Percentiles rank a stretch among this genome's conserved stretches.
These are phyloP conservation scores for Polyommatus iphigenia DNA, from an alignment of 2,888 invertebrate genomes.

Conservation along the genomic window DNA sequence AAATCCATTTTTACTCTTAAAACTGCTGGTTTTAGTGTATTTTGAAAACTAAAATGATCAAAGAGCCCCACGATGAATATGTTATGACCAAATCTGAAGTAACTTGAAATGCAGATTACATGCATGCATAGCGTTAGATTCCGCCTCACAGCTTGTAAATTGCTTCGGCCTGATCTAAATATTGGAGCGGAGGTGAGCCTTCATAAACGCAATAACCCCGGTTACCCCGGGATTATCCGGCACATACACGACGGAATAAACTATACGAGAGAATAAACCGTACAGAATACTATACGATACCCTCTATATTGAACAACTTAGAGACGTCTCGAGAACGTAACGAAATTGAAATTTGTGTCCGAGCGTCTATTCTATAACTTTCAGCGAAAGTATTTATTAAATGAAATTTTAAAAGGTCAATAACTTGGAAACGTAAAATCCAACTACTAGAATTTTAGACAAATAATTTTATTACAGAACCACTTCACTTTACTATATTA, in stretches of 20 bases:
- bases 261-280: not conserved
- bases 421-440: too few species aligned
- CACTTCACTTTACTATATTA: too few species aligned
- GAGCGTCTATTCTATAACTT: not conserved
- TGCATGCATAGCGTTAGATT: conserved; percentile 47
- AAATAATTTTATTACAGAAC: too few species aligned
- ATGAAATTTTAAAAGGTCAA: not conserved
- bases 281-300: conserved; percentile 1
- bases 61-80: conserved; percentile 33
- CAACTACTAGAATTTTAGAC: too few species aligned
- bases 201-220: conserved; percentile 42
- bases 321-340: not conserved
- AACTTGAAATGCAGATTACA: conserved; percentile 52
- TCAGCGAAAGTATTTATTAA: not conserved
- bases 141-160: conserved; percentile 48
- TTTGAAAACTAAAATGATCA: conserved; percentile 18
- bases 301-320: conserved; percentile 5
- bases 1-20: not conserved
- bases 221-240: conserved; percentile 34
- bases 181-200: conserved; percentile 49
- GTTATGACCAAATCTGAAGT: conserved; percentile 44
- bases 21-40: not conserved
- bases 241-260: conserved; percentile 25
- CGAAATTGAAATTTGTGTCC: not conserved
- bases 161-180: conserved; percentile 51